Evolutionary conservation across 2,888 invertebrate genomes (phyloP), one percentile per base, ranked within the genome.

Genomic region (Tachystola acroxantha): DNA sequence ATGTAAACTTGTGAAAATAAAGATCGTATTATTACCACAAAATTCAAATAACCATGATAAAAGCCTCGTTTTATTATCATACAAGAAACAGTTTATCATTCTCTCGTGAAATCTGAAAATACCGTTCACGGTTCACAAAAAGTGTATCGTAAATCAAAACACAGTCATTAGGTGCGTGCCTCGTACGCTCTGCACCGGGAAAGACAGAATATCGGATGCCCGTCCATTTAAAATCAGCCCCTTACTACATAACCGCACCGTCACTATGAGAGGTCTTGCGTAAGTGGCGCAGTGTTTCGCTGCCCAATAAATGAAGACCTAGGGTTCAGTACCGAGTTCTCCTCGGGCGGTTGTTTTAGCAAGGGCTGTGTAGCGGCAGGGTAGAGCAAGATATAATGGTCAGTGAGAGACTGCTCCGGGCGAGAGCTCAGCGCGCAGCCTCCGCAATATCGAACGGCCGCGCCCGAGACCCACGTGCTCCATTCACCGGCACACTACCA

Each of bases 391-490:
- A 44, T 60, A 53, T 37, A 49, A 43, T 67, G 68, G 77, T 40
- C 49, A 34, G 34, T 42, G 55, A 46, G 50, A 50, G 48, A 37
- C 54, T 46, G 58, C 49, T 53, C 60, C 66, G 69, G 71, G 65
- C 56, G 44, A 39, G 54, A 53, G 59, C 70, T 62, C 67, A 65
- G 53, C 59, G 77, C 77, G 77, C 77, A 77, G 77, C 75, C 77
- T 77, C 77, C 72, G 66, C 57, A 45, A 46, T 78, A 78, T 78
- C 67, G 77, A 78, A 62, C 77, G 75, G 58, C 73, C 75, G 69
- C 75, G 65, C 73, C 77, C 74, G 66, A 39, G 24, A 24, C 24
- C 68, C 70, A 74, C 71, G 73, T 73, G 74, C 51, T 69, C 43
- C 76, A 78, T 76, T 78, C 77, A 74, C 63, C 61, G 64, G 61